A percentile compares a stretch with the other conserved stretches of the same genome.
phyloP scores from a whole-genome alignment of 2,113 vertebrate genomes.

The Phylloscopus trochiloides region DNA sequence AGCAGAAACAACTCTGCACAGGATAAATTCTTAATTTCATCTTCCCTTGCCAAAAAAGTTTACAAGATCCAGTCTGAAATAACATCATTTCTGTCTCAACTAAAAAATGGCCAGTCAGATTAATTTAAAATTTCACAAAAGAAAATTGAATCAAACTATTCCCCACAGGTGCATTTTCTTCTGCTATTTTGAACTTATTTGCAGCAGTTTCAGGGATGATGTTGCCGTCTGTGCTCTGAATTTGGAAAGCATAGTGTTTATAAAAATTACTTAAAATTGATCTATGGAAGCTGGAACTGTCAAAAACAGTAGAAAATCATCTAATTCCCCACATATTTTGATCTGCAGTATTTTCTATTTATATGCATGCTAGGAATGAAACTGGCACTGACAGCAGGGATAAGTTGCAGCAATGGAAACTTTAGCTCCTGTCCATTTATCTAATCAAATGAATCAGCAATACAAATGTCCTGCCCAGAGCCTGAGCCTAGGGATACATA shows the following conservation, averaged over 20 bases:
- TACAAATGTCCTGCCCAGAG: neutral
- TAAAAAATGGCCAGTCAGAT: neutral
- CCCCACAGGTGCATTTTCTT: neutral
- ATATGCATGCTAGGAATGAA: neutral
- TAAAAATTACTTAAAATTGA: neutral
- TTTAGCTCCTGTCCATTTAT: neutral
- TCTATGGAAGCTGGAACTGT: neutral
- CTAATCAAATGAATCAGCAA: neutral
- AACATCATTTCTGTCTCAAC: neutral
- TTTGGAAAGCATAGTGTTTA: neutral
- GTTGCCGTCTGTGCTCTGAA: neutral
- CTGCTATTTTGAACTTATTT: neutral
- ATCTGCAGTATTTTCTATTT: neutral
- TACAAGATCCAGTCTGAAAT: neutral
- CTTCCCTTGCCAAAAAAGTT: neutral
- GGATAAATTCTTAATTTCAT: neutral
- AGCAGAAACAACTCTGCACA: neutral
- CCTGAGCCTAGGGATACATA: neutral
- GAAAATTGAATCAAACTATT: neutral
- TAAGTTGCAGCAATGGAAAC: neutral
- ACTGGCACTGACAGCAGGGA: neutral
- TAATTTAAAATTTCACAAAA: slow-evolving; percentile 1
- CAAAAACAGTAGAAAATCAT: neutral
- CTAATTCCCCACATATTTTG: neutral
- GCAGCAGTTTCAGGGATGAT: neutral